These are phyloP conservation scores for Drosophila anceps DNA, from an alignment of 2,888 invertebrate species.

Conservation along the genomic window DNA sequence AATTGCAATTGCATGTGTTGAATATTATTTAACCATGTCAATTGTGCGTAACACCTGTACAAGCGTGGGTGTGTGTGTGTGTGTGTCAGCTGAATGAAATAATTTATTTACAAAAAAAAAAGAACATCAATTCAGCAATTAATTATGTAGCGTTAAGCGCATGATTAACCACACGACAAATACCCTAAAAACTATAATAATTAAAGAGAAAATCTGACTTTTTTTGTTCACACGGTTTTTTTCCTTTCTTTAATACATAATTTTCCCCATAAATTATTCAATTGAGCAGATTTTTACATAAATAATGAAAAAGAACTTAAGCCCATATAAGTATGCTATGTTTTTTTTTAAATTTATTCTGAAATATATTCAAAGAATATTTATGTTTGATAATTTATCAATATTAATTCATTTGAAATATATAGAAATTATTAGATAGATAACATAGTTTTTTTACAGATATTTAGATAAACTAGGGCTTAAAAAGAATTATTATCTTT, in stretches of 20 bases:
- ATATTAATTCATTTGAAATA: too few species aligned
- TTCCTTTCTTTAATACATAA: not conserved
- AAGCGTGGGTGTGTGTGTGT: slow-evolving; percentile 20
- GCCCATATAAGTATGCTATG: not conserved
- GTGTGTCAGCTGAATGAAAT: slow-evolving; percentile 34
- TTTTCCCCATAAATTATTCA: too few species aligned
- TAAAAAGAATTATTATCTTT: too few species aligned
- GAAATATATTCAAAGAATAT: too few species aligned
- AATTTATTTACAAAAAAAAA: slow-evolving; percentile 19
- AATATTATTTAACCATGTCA: slow-evolving; percentile 63
- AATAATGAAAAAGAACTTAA: too few species aligned
- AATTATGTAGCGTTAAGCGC: slow-evolving; percentile 25
- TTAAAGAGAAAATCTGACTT: not conserved
- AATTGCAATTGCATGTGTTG: slow-evolving; percentile 60
- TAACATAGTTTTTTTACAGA: too few species aligned
- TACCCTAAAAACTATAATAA: slow-evolving; percentile 8
- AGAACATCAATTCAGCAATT: slow-evolving; percentile 31
- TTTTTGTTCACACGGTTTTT: not conserved
- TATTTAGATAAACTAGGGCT: too few species aligned
- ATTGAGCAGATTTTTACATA: too few species aligned
- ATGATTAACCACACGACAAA: not conserved
- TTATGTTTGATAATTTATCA: too few species aligned
- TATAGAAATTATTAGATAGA: too few species aligned
- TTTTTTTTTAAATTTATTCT: not conserved
- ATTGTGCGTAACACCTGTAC: slow-evolving; percentile 27